Conservation (phyloP, 2,113 vertebrate species). For the Ceyx melanurus region DNA sequence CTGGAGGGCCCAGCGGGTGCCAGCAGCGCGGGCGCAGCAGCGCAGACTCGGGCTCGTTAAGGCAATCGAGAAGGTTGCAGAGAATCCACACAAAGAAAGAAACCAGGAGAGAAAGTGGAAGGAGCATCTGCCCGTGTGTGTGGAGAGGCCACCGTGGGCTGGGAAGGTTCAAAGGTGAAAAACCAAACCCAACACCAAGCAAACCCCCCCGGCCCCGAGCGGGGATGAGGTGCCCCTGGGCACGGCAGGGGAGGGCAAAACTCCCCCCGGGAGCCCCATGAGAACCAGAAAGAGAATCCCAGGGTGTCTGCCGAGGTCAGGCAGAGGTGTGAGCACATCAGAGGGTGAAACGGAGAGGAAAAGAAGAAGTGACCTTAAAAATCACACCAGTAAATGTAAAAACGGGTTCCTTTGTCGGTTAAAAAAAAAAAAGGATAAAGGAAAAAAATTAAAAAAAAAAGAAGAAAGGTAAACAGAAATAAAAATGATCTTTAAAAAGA, state of each 20-base stretch:
- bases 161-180: slow-evolving; percentile 36
- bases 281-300: slow-evolving; percentile 67
- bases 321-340: slow-evolving; percentile 45
- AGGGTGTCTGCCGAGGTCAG: slow-evolving; percentile 60
- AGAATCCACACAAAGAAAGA: slow-evolving; percentile 66
- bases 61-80: slow-evolving; percentile 80
- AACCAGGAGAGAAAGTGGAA: neutral
- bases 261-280: neutral
- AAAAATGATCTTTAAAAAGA: slow-evolving; percentile 74
- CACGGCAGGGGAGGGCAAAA: slow-evolving; percentile 35
- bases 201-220: too few relatives aligned
- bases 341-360: neutral
- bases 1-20: slow-evolving; percentile 61
- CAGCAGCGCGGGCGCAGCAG: slow-evolving; percentile 61
- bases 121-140: slow-evolving; percentile 2
- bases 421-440: neutral
- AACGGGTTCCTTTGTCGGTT: neutral
- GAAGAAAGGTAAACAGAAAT: slow-evolving; percentile 63
- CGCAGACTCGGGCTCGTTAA: slow-evolving; percentile 79
- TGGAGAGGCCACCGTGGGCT: neutral
- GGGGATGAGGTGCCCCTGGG: slow-evolving; percentile 35
- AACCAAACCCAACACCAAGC: neutral
- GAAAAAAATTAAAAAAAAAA: neutral
- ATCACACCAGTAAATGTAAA: slow-evolving; percentile 49
- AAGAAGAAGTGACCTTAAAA: slow-evolving; percentile 42